Conservation (phyloP, 2,113 vertebrate genomes). For the Aegotheles bennettii region DNA sequence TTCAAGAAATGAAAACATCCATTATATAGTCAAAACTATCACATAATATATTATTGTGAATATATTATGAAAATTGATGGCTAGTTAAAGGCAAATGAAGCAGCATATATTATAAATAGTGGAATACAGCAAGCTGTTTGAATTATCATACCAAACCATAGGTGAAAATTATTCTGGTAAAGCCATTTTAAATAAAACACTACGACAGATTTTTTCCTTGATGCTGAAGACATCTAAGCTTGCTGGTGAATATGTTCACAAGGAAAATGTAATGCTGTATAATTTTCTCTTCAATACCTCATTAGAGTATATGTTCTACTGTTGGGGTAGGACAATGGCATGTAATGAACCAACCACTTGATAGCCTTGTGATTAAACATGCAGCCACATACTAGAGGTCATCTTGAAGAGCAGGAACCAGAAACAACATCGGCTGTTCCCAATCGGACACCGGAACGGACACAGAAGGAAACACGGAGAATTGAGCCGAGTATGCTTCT, state of each 20-base stretch:
- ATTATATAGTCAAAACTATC: neutral
- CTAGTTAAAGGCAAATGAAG: neutral
- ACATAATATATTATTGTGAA: neutral
- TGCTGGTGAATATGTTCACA: neutral
- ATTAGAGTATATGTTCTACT: neutral
- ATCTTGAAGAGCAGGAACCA: too few relatives aligned
- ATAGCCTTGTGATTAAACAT: too few relatives aligned
- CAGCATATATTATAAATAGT: neutral
- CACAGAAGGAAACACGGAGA: too few relatives aligned
- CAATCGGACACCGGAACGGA: too few relatives aligned
- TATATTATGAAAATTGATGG: neutral
- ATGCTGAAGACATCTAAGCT: neutral
- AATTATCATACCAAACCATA: neutral
- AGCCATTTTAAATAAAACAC: neutral
- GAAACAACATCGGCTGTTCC: too few relatives aligned
- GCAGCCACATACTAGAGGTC: too few relatives aligned
- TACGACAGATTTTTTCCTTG: neutral
- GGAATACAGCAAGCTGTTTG: neutral
- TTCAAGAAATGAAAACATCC: neutral
- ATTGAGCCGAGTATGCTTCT: too few relatives aligned
- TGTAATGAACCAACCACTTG: too few relatives aligned
- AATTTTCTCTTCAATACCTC: neutral
- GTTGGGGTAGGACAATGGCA: too few relatives aligned
- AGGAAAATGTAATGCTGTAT: neutral
- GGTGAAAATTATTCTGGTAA: neutral